These are phyloP conservation scores for Sebastes reedi DNA, from an alignment of 2,797 vertebrate genomes.

Conservation along the genomic window DNA sequence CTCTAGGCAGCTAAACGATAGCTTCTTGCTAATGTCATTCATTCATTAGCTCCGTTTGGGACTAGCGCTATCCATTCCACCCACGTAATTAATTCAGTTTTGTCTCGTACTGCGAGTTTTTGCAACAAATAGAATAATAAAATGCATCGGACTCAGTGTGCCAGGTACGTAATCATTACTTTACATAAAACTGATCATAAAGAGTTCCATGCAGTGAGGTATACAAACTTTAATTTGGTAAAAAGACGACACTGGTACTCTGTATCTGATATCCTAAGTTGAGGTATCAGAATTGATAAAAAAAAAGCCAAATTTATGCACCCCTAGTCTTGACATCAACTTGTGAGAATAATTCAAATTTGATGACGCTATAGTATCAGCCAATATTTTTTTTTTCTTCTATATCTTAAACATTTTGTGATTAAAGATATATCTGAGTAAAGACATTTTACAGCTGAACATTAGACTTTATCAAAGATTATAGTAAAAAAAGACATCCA, in stretches of 20 bases:
- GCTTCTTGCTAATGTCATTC: no score
- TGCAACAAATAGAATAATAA: no score
- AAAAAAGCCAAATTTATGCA: background rate
- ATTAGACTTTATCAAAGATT: background rate
- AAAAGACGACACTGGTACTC: no score
- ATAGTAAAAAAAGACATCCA: background rate
- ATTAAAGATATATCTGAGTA: background rate
- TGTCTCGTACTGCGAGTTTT: no score
- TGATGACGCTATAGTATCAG: background rate
- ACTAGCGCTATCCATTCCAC: no score
- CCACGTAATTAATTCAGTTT: no score
- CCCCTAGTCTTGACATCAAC: fast-evolving
- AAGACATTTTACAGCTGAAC: background rate
- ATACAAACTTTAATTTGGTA: no score
- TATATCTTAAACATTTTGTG: background rate
- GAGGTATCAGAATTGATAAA: background rate
- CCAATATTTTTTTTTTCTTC: background rate
- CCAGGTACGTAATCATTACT: fast-evolving
- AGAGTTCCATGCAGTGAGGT: background rate
- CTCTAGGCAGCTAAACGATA: no score
- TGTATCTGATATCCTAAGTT: background rate
- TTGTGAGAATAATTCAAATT: background rate
- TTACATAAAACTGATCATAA: no score
- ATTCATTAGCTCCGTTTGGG: no score
- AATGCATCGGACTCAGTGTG: no score